Conservation (phyloP, 2,888 invertebrate species). For the Anarsia innoxiella region DNA sequence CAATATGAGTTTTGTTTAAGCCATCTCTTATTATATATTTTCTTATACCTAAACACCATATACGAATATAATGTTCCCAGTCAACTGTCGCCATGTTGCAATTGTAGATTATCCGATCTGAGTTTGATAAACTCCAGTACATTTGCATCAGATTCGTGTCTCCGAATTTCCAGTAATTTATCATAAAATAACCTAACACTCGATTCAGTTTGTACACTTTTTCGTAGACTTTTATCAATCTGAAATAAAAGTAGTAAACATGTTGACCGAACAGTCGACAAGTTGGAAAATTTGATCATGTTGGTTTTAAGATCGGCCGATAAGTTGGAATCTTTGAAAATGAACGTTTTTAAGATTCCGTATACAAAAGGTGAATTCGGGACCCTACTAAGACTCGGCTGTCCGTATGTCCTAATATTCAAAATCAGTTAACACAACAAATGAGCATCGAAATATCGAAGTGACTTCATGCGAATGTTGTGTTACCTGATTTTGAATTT, state of each 20-base stretch:
- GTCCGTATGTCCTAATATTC: too few species aligned
- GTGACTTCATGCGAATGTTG: too few species aligned
- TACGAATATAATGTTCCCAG: not conserved
- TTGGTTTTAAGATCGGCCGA: too few species aligned
- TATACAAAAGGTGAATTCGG: too few species aligned
- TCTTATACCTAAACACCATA: slow-evolving; percentile 23
- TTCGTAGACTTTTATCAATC: not conserved
- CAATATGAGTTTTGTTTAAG: slow-evolving; percentile 16
- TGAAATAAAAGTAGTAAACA: slow-evolving; percentile 1
- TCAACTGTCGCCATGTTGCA: not conserved
- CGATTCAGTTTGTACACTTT: slow-evolving; percentile 5
- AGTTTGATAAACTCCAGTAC: not conserved
- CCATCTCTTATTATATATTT: slow-evolving; percentile 25
- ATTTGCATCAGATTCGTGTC: slow-evolving; percentile 3
- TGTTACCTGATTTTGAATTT: too few species aligned
- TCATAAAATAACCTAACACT: not conserved
- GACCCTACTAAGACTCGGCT: too few species aligned
- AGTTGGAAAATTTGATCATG: too few species aligned
- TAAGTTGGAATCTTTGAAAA: too few species aligned
- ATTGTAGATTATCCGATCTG: slow-evolving; percentile 4
- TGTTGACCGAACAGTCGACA: too few species aligned
- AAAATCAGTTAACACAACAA: too few species aligned
- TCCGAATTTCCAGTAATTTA: slow-evolving; percentile 4
- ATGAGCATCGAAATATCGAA: too few species aligned
- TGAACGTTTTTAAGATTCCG: too few species aligned